Base-by-base conservation (phyloP, 2,888 invertebrate species). In the Andrena trimmerana region DNA sequence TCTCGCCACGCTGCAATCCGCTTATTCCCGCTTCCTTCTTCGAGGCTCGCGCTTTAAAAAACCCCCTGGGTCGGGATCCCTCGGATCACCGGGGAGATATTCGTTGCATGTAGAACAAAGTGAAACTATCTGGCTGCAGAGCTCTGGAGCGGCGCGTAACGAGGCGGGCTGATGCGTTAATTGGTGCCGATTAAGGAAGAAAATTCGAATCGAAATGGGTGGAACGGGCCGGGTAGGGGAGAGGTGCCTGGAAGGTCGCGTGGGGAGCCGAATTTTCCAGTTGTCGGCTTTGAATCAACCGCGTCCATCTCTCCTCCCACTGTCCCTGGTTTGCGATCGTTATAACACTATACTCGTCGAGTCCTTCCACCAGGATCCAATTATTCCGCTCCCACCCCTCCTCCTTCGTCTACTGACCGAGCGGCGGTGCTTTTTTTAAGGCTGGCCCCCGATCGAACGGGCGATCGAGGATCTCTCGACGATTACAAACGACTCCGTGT, bases 401-500 rank as follows among this genome's bases (percentile, higher is more conserved):
- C 20, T 48, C 48, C 20, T 62, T 59, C 48, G 13, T 4, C 36
- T 31, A 27, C 50, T 57, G 20, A n/a, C 13, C 57, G 63, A 65
- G 63, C 63, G 57, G 20, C 73, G 52, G 27, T 59, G 65, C 65
- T 69, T 81, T 81, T 80, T 78, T 86, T 75, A 74, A 63, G 36
- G 10, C 66, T 42, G 13, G 13, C 16, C 27, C 59, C 62, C 80
- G 59, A 86, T 86, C 70, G 52, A 48, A 66, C 6, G 16, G 52
- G n/a, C 76, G 76, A 71, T 78, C 59, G 63, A 84, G 73, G 54
- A 76, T 74, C 72, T 78, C 73, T 75, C 75, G 62, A 75, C 72
- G 54, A 71, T 65, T 76, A 85, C 85, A 88, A 88, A 88, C 87
- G 85, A 87, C 78, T 76, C 68, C 67, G 78, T 75, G 84, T 77